These are phyloP conservation scores for Ceratina australensis DNA, from an alignment of 1,140 invertebrate genomes.

Conservation along the genomic window DNA sequence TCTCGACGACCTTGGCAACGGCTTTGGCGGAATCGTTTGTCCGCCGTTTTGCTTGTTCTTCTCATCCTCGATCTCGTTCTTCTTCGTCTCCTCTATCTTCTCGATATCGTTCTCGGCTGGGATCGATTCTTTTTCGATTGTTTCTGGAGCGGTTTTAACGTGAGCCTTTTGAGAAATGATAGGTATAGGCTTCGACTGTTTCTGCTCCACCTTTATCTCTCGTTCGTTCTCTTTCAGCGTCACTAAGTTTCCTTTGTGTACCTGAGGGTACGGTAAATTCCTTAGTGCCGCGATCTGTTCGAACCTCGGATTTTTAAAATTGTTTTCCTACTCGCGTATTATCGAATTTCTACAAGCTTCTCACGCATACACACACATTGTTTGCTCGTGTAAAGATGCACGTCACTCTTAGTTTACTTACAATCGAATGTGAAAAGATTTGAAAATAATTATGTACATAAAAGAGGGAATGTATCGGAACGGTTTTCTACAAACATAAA, in stretches of 20 bases:
- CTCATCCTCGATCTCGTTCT: constrained; percentile 70
- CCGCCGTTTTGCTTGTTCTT: constrained; percentile 74
- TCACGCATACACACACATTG: constrained; percentile 35
- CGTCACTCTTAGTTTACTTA: constrained; percentile 13
- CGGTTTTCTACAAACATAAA: constrained; percentile 2
- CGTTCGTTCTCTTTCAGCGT: constrained; percentile 75
- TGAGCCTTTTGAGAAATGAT: constrained; percentile 73
- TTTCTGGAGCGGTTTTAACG: constrained; percentile 63
- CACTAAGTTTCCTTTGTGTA: constrained; percentile 78
- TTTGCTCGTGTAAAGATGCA: constrained; percentile 24
- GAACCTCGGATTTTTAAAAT: background rate
- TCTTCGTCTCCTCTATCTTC: constrained; percentile 65
- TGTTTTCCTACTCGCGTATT: no score
- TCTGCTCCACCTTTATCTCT: constrained; percentile 72
- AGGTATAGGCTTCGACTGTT: constrained; percentile 69
- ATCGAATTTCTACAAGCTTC: constrained; percentile 47
- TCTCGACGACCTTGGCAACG: constrained; percentile 85
- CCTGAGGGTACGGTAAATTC: constrained; percentile 70
- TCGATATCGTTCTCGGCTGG: constrained; percentile 55
- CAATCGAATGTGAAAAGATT: constrained; percentile 7
- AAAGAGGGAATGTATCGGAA: constrained; percentile 1
- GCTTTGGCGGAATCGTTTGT: constrained; percentile 84
- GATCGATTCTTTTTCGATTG: constrained; percentile 56
- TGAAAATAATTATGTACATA: constrained; percentile 33
- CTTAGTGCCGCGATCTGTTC: constrained; percentile 57